A percentile compares a stretch with the other conserved stretches of the same genome.
phyloP scores from a whole-genome alignment of 2,113 vertebrate genomes.

The Chionis minor region DNA sequence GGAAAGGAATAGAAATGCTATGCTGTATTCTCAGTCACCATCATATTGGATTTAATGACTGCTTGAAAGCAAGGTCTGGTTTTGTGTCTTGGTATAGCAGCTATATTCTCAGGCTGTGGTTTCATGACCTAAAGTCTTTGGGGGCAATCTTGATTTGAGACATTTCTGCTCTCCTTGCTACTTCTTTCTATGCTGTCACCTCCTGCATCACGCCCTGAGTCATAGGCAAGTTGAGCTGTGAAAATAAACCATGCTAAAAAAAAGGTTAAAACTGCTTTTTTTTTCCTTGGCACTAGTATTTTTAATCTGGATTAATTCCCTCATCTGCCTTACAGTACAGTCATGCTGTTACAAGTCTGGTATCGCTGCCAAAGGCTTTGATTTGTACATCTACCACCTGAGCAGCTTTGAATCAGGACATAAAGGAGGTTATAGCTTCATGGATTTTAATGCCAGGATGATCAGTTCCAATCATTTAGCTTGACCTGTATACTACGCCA shows the following conservation, averaged over 20 bases:
- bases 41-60: background rate
- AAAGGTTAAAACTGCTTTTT: fast-evolving
- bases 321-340: constrained; percentile 1
- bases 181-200: background rate
- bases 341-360: background rate
- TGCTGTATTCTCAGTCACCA: background rate
- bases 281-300: constrained; percentile 6
- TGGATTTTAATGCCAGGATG: background rate
- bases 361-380: constrained; percentile 24
- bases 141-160: background rate
- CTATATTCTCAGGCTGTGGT: background rate
- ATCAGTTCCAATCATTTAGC: background rate
- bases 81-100: background rate
- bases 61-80: background rate
- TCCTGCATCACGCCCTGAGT: background rate
- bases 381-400: constrained; percentile 24
- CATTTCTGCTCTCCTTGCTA: background rate
- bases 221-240: background rate
- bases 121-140: background rate
- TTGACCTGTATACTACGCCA: background rate
- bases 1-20: background rate
- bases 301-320: constrained; percentile 28
- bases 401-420: constrained; percentile 10
- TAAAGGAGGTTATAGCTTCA: background rate
- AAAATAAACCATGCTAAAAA: background rate